Evolutionary conservation across 2,888 invertebrate species (phyloP).

Genomic region (Nephrocerus scutellatus): DNA sequence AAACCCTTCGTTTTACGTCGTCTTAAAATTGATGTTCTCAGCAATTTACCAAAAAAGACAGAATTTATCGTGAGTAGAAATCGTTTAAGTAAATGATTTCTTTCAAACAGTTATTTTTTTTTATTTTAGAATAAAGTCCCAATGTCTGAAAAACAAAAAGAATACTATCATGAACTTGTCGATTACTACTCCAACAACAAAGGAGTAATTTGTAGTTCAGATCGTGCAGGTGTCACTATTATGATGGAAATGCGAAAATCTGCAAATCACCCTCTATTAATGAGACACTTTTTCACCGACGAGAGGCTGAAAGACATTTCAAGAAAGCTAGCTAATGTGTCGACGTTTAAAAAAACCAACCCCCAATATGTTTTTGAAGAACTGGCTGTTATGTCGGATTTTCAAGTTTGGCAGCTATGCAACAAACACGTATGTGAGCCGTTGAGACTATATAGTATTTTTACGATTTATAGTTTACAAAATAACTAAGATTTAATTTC

Average conservation of each 20-base stretch:
- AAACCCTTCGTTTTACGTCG: conserved; percentile 88
- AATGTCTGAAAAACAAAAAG: conserved; percentile 66
- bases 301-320: conserved; percentile 61
- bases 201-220: conserved; percentile 53
- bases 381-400: conserved; percentile 81
- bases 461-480: not conserved
- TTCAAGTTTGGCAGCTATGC: conserved; percentile 78
- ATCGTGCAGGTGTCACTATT: conserved; percentile 65
- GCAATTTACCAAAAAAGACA: conserved; percentile 76
- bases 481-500: not conserved
- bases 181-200: conserved; percentile 59
- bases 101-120: not conserved
- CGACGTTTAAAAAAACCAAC: conserved; percentile 68
- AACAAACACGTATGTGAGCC: conserved; percentile 50
- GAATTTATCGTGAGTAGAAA: conserved; percentile 55
- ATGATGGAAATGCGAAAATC: conserved; percentile 91
- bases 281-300: conserved; percentile 67
- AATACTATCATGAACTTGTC: conserved; percentile 68
- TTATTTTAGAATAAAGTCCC: conserved; percentile 49
- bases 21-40: conserved; percentile 77
- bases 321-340: conserved; percentile 58
- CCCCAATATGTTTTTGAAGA: conserved; percentile 79
- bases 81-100: not conserved
- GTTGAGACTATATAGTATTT: not conserved
- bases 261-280: conserved; percentile 87